Evolutionary conservation across 2,797 vertebrate genomes (phyloP), one percentile per base, ranked within the genome.

Genomic region (Chaenodraco wilsoni): DNA sequence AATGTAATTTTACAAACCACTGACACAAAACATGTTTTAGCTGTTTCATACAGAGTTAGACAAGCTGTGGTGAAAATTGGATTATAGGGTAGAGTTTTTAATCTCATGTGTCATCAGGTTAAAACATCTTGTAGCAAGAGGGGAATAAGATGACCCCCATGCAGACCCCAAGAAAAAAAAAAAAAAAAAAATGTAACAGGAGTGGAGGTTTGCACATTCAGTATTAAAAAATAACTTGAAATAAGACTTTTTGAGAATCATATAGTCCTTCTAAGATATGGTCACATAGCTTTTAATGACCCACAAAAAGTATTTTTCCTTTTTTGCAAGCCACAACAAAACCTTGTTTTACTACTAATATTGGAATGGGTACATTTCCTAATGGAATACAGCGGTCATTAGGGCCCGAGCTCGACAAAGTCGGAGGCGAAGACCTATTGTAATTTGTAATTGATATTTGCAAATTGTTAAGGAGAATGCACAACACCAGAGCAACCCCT

Each of bases 31-130:
- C 74, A 86, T 70, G 68, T 84, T 78, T 74, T 58, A 63, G 66
- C 72, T 79, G 62, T 89, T 83, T 84, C 65, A 83, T 76, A 84
- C 74, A 76, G 65, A 88, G 89, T 87, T 81, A 90, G 77, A 84
- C 84, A 87, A 82, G 79, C 82, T 80, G 45, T 74, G 55, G 79
- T 37, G 76, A 82, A 78, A 88, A 90, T 88, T 85, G 88, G 87
- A 91, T 90, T 91, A 91, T 56, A 31, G 63, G 5, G 77, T 84
- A 84, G 86, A 75, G 86, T 78, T 92, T 93, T 88, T 88, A 90
- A 91, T 91, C 72, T 79, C 37, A 68, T 69, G 65, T 86, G 84
- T 90, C 88, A 87, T 88, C 79, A 84, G 78, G 76, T 89, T 91
- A 84, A 88, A 85, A 83, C 81, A 76, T 72, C 77, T 85, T 73